Conservation (phyloP, 1,140 invertebrate genomes). For the Streblospio benedicti region DNA sequence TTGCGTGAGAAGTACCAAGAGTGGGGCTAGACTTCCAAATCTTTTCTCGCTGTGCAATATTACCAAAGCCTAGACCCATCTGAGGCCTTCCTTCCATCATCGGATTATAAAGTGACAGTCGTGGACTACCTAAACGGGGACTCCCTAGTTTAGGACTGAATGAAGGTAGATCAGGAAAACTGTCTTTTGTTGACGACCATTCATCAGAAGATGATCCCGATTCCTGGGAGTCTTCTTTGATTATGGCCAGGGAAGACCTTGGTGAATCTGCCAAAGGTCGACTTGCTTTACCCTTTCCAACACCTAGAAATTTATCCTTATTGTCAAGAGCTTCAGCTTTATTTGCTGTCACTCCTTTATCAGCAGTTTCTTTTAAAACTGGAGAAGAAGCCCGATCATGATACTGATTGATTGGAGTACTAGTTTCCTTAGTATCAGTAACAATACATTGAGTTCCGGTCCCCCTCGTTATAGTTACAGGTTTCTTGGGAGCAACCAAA, state of each 20-base stretch:
- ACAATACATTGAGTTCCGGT: not conserved
- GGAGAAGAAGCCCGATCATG: conserved; percentile 14
- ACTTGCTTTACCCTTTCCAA: not conserved
- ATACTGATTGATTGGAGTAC: not conserved
- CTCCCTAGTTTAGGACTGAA: not conserved
- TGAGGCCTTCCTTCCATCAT: not conserved
- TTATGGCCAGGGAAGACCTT: conserved; percentile 4
- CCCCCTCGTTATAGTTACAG: not conserved
- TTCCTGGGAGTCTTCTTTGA: conserved; percentile 12
- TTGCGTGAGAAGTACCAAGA: no score
- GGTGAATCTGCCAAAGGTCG: not conserved
- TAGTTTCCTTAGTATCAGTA: not conserved
- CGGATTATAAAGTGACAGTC: not conserved
- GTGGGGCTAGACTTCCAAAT: not conserved
- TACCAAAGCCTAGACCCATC: not conserved
- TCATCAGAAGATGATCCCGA: not conserved
- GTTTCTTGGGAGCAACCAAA: not conserved
- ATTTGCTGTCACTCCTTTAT: conserved; percentile 10
- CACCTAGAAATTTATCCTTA: conserved; percentile 3
- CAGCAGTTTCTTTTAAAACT: not conserved
- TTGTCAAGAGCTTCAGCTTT: conserved; percentile 10
- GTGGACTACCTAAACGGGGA: not conserved
- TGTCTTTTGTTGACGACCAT: not conserved
- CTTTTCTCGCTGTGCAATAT: not conserved
- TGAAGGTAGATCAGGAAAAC: not conserved